phyloP scores from a whole-genome alignment of 2,113 vertebrate genomes.

The Rousettus leschenaultii region DNA sequence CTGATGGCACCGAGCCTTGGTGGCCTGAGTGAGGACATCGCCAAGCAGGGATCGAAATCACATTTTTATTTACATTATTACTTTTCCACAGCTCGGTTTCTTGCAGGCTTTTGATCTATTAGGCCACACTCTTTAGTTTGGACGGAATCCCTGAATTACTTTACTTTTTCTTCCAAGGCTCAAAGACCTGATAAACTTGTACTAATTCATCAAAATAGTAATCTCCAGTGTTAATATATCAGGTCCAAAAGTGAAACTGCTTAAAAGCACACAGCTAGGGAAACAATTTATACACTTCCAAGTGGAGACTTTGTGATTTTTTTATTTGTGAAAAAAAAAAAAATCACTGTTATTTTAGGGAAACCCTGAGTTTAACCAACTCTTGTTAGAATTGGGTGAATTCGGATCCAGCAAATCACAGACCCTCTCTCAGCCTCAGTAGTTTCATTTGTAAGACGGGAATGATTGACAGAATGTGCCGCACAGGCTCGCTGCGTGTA shows the following conservation, averaged over 20 bases:
- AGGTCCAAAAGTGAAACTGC: not conserved
- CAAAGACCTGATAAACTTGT: conserved; percentile 23
- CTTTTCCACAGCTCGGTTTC: conserved; percentile 53
- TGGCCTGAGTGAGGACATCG: conserved; percentile 7
- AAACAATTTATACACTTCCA: not conserved
- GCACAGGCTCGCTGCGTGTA: not conserved
- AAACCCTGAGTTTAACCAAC: not conserved
- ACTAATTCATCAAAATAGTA: not conserved
- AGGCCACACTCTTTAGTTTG: not conserved
- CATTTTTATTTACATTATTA: conserved; percentile 61
- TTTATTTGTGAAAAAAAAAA: not conserved
- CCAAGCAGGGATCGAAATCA: conserved; percentile 51
- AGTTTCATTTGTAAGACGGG: not conserved
- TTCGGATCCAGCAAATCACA: not conserved
- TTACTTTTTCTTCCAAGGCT: not conserved
- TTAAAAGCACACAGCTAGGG: no score
- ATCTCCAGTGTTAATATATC: not conserved
- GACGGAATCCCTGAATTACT: conserved; percentile 24
- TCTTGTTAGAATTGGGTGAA: not conserved
- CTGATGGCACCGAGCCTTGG: conserved; percentile 57
- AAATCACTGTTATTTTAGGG: conserved; percentile 15
- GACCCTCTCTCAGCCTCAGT: not conserved
- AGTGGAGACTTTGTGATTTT: not conserved
- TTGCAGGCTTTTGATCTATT: conserved; percentile 16
- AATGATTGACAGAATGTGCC: not conserved